These are phyloP conservation scores for Dreissena rostriformis DNA, from an alignment of 1,140 invertebrate species.

Conservation along the genomic window DNA sequence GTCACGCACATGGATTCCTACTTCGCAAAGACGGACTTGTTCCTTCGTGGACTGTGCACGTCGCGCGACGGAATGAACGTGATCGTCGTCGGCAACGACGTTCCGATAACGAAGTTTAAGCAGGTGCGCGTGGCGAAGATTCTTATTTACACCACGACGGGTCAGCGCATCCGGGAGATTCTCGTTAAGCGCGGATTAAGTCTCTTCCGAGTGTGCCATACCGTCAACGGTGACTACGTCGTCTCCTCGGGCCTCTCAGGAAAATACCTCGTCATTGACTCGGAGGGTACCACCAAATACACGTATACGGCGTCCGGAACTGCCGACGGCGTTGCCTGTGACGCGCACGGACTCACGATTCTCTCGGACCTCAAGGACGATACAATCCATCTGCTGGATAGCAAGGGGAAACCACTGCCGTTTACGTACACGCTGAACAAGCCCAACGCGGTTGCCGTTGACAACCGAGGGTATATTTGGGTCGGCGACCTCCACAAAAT, in stretches of 20 bases:
- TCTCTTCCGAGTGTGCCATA: constrained; percentile 44
- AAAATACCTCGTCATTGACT: constrained; percentile 42
- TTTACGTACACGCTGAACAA: constrained; percentile 52
- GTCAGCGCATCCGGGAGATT: constrained; percentile 43
- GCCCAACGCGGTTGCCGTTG: constrained; percentile 49
- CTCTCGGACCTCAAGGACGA: constrained; percentile 47
- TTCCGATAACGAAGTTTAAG: constrained; percentile 35
- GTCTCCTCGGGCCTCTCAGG: constrained; percentile 32
- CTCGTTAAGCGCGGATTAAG: constrained; percentile 31
- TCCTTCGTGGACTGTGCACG: constrained; percentile 30
- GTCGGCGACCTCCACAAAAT: constrained; percentile 45
- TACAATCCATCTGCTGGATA: constrained; percentile 44
- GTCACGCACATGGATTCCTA: constrained; percentile 34
- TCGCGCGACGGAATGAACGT: constrained; percentile 47
- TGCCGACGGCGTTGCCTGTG: constrained; percentile 49
- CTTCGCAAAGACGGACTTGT: constrained; percentile 51
- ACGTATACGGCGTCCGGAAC: constrained; percentile 50
- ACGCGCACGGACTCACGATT: constrained; percentile 47
- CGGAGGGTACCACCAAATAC: constrained; percentile 38
- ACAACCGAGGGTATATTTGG: constrained; percentile 49
- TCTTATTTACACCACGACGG: constrained; percentile 39
- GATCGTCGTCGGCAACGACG: constrained; percentile 49
- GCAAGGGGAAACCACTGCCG: constrained; percentile 49
- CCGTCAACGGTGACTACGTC: constrained; percentile 48
- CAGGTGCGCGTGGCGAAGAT: constrained; percentile 46